These are phyloP conservation scores for Lasioglossum pauxillum DNA, from an alignment of 2,888 invertebrate genomes.

Conservation along the genomic window DNA sequence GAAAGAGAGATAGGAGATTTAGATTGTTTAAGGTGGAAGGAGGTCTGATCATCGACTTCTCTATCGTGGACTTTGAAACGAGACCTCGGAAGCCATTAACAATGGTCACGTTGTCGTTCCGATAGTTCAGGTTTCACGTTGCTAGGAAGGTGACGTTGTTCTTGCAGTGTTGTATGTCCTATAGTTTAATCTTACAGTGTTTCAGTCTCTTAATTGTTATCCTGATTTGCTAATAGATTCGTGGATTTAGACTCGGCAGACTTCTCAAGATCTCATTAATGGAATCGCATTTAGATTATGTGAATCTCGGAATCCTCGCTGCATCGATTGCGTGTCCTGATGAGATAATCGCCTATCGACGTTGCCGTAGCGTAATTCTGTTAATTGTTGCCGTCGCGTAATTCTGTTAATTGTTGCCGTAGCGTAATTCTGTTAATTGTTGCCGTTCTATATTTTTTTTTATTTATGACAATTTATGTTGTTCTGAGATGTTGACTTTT, in stretches of 20 bases:
- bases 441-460: background rate
- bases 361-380: constrained; percentile 20
- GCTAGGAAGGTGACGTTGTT: background rate
- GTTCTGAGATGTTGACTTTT: no score
- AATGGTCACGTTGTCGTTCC: background rate
- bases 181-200: background rate
- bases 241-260: constrained; percentile 6
- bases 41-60: background rate
- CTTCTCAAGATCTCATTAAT: constrained; percentile 34
- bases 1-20: background rate
- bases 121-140: background rate
- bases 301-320: constrained; percentile 29
- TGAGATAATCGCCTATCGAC: constrained; percentile 27
- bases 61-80: background rate
- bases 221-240: constrained; percentile 2
- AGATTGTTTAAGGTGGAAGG: background rate
- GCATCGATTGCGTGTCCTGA: constrained; percentile 24
- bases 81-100: background rate
- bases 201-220: background rate
- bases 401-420: constrained; percentile 24
- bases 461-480: background rate
- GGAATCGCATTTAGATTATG: constrained; percentile 36
- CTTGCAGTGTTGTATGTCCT: background rate
- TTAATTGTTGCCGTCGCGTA: constrained; percentile 16
- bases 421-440: constrained; percentile 29